Evolutionary conservation across 1,140 invertebrate species (phyloP).

Genomic region (Dinoponera quadriceps): DNA sequence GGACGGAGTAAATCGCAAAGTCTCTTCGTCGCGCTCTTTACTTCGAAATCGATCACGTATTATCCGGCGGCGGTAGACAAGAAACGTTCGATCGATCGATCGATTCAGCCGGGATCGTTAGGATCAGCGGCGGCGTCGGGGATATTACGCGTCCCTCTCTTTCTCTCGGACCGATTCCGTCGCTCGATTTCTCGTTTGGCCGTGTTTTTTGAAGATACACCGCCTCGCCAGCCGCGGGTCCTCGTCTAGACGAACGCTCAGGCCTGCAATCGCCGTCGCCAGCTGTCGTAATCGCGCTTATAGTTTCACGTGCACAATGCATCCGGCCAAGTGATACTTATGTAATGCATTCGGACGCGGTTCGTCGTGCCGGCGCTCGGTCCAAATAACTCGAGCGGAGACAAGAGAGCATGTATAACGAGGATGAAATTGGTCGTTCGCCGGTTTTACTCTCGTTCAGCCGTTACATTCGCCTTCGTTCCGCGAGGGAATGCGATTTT

Average conservation of each 20-base stretch:
- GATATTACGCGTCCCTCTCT: slow-evolving; percentile 52
- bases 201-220: slow-evolving; percentile 42
- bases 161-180: slow-evolving; percentile 26
- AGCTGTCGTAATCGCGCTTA: slow-evolving; percentile 48
- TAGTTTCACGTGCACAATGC: slow-evolving; percentile 59
- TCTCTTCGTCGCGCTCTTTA: slow-evolving; percentile 47
- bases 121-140: slow-evolving; percentile 24
- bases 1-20: neutral
- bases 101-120: neutral
- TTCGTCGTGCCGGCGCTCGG: neutral
- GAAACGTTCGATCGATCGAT: slow-evolving; percentile 33
- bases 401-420: no score
- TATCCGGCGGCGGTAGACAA: neutral
- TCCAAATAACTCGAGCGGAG: neutral
- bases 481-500: neutral
- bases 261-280: slow-evolving; percentile 31
- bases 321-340: slow-evolving; percentile 51
- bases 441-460: neutral
- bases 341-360: slow-evolving; percentile 32
- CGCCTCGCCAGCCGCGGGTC: neutral
- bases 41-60: slow-evolving; percentile 60
- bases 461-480: neutral
- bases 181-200: slow-evolving; percentile 39
- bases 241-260: slow-evolving; percentile 13
- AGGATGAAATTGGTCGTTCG: slow-evolving; percentile 1